phyloP scores from a whole-genome alignment of 2,888 invertebrate species.

The Platycheirus albimanus region DNA sequence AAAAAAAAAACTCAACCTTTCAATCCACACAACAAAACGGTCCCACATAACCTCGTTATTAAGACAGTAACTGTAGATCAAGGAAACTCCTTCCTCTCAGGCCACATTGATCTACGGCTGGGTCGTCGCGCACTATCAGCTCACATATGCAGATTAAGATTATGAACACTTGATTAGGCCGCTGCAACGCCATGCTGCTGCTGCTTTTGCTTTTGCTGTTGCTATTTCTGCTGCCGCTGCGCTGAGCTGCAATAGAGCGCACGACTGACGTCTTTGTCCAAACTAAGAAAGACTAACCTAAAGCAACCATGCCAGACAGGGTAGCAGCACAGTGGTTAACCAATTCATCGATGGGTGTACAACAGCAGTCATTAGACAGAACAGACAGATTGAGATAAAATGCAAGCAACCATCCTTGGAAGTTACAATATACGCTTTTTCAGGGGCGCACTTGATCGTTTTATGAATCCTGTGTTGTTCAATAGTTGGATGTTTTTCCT shows the following conservation, averaged over 20 bases:
- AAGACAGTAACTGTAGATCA: slow-evolving; percentile 74
- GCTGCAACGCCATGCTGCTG: slow-evolving; percentile 32
- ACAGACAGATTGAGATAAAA: slow-evolving; percentile 74
- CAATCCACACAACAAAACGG: slow-evolving; percentile 63
- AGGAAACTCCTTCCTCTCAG: slow-evolving; percentile 66
- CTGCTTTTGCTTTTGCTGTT: too few relatives aligned
- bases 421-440: slow-evolving; percentile 1
- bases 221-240: background rate
- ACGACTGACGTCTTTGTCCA: slow-evolving; percentile 50
- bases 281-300: slow-evolving; percentile 20
- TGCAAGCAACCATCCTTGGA: slow-evolving; percentile 69
- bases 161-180: slow-evolving; percentile 73
- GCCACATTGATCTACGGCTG: slow-evolving; percentile 65
- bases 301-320: slow-evolving; percentile 21
- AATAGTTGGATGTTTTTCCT: too few relatives aligned
- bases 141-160: slow-evolving; percentile 74
- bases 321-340: slow-evolving; percentile 66
- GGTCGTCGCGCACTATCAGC: slow-evolving; percentile 71
- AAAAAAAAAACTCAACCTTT: slow-evolving; percentile 42
- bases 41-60: slow-evolving; percentile 72
- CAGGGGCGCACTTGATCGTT: slow-evolving; percentile 2
- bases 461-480: too few relatives aligned
- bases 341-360: slow-evolving; percentile 74
- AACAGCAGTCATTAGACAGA: slow-evolving; percentile 74
- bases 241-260: slow-evolving; percentile 10